Evolutionary conservation across 2,797 vertebrate species (phyloP), one percentile per base, ranked within the genome.

Genomic region (Phylloscopus collybita): DNA sequence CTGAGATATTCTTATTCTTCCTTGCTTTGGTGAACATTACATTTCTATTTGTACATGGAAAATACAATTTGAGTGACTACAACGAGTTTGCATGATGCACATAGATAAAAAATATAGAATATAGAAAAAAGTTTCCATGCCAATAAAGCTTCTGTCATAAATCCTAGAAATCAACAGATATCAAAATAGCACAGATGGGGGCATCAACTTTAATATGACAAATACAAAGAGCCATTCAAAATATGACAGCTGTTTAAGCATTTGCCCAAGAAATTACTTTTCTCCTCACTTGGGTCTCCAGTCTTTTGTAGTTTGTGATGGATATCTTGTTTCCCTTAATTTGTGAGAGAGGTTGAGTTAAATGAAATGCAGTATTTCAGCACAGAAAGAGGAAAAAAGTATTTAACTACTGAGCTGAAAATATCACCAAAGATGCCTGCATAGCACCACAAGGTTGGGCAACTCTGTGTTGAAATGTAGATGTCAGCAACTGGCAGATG

Each of bases 171-270:
- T 36, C 17, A 79, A 72, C 14, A 84, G 45, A 75, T n/a, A 47
- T 76, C 54, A 57, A 59, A 66, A 45, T 32, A 80, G 27, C 50
- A 75, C 7, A 57, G 57, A 49, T 4, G 18, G 50, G 8, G n/a
- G 5, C 36, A 76, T 73, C 47, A 71, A 14, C 16, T 83, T 92
- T 73, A 91, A n/a, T 64, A 84, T 21, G n/a, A 59, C 21, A 92
- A 83, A 90, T 65, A 47, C 14, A 90, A 88, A 90, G 86, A 73
- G 22, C 34, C 34, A 71, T 94, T 95, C 78, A 88, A 84, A 90
- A 88, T 67, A 65, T 15, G 30, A 60, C 47, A 78, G 36, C 16
- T 19, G 42, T 84, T 84, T 84, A 86, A 95, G 20, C 51, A 59
- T 86, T 66, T 86, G 62, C 17, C 36, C 44, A 72, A 90, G 36